phyloP scores from a whole-genome alignment of 2,888 invertebrate genomes.

The Brenthis ino region DNA sequence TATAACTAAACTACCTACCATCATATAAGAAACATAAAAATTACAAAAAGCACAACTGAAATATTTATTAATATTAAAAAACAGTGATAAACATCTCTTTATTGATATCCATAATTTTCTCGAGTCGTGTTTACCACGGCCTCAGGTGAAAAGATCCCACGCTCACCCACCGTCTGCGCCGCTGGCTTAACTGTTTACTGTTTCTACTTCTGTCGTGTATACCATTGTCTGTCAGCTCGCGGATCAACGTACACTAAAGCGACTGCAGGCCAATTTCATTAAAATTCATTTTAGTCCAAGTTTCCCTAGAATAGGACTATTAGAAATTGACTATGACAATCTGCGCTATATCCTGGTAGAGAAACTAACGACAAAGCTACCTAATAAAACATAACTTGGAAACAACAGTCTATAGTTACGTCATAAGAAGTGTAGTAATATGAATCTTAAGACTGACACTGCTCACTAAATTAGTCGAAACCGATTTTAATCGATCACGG shows the following conservation, averaged over 20 bases:
- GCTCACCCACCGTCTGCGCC: conserved; percentile 65
- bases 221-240: conserved; percentile 37
- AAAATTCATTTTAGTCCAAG: background rate
- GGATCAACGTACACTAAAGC: conserved; percentile 15
- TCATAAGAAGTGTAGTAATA: no score
- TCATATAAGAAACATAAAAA: no score
- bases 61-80: background rate
- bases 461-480: no score
- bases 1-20: no score
- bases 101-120: conserved; percentile 42
- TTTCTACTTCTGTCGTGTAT: conserved; percentile 42
- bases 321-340: no score
- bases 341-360: no score
- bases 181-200: conserved; percentile 62
- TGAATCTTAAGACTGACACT: no score
- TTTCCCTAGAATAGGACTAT: background rate
- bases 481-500: no score
- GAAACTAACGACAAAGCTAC: no score
- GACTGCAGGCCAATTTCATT: background rate
- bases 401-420: no score
- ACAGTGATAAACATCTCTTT: conserved; percentile 35
- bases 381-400: no score
- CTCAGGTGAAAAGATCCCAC: conserved; percentile 80
- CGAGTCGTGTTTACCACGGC: conserved; percentile 54
- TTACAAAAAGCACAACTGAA: no score